A percentile compares a stretch with the other conserved stretches of the same genome.
Evolutionary conservation across 1,140 invertebrate genomes (phyloP).

Genomic region (Lasaia peninsularis): DNA sequence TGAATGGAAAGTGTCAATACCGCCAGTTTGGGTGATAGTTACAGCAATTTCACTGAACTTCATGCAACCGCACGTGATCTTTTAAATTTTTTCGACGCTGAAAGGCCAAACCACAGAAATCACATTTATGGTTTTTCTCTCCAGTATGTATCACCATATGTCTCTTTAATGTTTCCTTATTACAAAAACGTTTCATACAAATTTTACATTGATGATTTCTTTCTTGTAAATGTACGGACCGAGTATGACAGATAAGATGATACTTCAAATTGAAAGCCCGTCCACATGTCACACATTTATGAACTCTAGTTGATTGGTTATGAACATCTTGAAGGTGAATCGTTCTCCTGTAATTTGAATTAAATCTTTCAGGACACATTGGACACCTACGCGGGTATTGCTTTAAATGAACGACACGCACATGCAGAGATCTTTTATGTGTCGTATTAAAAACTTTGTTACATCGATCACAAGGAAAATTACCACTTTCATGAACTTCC

Average conservation of each 20-base stretch:
- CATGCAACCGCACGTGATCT: constrained; percentile 57
- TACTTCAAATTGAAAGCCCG: constrained; percentile 62
- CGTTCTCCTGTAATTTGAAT: constrained; percentile 58
- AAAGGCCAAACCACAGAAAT: constrained; percentile 82
- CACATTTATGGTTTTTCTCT: constrained; percentile 85
- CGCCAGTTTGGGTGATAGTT: too few relatives aligned
- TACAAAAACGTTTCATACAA: constrained; percentile 70
- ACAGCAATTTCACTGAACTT: constrained; percentile 26
- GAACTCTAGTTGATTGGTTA: constrained; percentile 63
- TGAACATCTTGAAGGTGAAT: constrained; percentile 69
- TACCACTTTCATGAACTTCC: constrained; percentile 72
- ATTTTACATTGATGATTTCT: constrained; percentile 64
- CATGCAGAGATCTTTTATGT: constrained; percentile 54
- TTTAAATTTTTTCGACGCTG: constrained; percentile 60
- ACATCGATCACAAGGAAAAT: constrained; percentile 58
- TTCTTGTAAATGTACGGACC: constrained; percentile 64
- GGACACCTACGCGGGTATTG: constrained; percentile 60
- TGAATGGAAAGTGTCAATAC: too few relatives aligned
- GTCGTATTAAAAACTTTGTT: constrained; percentile 63
- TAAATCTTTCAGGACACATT: constrained; percentile 64
- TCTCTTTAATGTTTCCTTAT: constrained; percentile 67
- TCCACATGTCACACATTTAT: constrained; percentile 65
- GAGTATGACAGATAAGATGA: constrained; percentile 62
- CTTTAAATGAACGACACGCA: constrained; percentile 61
- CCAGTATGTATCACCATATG: constrained; percentile 82